Evolutionary conservation across 2,797 vertebrate genomes (phyloP), one percentile per base, ranked within the genome.

Genomic region (Brachyalestes nurse): DNA sequence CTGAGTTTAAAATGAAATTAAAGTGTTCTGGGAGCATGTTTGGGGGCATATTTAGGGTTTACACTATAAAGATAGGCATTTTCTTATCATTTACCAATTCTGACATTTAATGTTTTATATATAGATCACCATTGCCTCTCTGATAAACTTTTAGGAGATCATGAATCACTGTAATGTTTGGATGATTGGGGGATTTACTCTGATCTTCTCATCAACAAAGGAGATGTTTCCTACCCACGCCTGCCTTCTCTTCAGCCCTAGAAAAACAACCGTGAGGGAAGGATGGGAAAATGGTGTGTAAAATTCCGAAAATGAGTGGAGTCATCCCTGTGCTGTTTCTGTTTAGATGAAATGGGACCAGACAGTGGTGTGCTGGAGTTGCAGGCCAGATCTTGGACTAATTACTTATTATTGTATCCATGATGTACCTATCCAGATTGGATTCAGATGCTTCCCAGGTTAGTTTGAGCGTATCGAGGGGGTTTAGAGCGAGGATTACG

Each of bases 381-480:
- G n/a, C 42, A 51, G 6, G 19, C 69, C 77, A 79, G 72, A 79
- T 72, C 69, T 45, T 21, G 57, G 17, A 16, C 42, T 72, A 79
- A 79, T 72, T 79, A 72, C 45, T 47, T 8, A 8, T 47, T 34
- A 4, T 7, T 21, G 42, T 23, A 40, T 49, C 72, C 62, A 72
- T 64, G 69, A 72, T 69, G 17, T 62, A 47, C 69, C 23, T 16
- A 45, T 42, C 42, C 5, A 25, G 42, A 61, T 71, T 71, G 53
- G 66, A 70, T 19, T 62, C 77, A 72, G 67, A 79, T 55, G 21
- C 34, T 72, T 16, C 57, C 14, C 25, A 4, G n/a, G 23, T 40
- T 73, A 19, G 9, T 23, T 58, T n/a, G 34, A 42, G 42, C 71
- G 58, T 60, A 23, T 58, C 40, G 34, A 4, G n/a, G 16, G n/a